Conservation (phyloP, 2,113 vertebrate genomes). For the Limnothrissa miodon region DNA sequence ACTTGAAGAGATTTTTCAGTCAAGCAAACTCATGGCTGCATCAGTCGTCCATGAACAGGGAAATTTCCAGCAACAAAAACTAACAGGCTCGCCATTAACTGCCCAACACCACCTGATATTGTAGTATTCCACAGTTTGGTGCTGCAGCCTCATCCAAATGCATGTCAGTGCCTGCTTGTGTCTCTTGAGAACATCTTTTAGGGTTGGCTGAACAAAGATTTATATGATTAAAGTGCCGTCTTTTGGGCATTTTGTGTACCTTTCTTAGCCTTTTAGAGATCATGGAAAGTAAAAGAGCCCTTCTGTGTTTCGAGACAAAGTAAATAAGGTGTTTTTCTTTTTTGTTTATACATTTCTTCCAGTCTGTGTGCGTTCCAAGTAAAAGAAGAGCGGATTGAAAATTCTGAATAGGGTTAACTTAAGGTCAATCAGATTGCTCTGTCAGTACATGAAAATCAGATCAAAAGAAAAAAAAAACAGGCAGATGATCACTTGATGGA, state of each 20-base stretch:
- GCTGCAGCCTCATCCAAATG: not conserved
- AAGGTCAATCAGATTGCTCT: not conserved
- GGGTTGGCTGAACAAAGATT: not conserved
- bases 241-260: conserved; percentile 12
- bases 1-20: not conserved
- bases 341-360: not conserved
- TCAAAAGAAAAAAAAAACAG: not conserved
- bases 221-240: conserved; percentile 22
- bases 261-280: conserved; percentile 23
- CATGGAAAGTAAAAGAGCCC: conserved; percentile 12
- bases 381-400: not conserved
- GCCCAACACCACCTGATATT: not conserved
- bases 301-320: conserved; percentile 12
- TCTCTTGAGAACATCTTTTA: conserved; percentile 7
- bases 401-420: not conserved
- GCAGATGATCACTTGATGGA: conserved; percentile 2
- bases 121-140: not conserved
- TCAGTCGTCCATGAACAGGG: not conserved
- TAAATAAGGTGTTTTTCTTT: not conserved
- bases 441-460: not conserved
- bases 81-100: not conserved
- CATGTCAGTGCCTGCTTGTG: not conserved
- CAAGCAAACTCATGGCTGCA: not conserved
- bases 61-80: too few relatives aligned
- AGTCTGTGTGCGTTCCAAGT: conserved; percentile 23